Conservation (phyloP, 2,113 vertebrate species). For the Catharus bicknelli region DNA sequence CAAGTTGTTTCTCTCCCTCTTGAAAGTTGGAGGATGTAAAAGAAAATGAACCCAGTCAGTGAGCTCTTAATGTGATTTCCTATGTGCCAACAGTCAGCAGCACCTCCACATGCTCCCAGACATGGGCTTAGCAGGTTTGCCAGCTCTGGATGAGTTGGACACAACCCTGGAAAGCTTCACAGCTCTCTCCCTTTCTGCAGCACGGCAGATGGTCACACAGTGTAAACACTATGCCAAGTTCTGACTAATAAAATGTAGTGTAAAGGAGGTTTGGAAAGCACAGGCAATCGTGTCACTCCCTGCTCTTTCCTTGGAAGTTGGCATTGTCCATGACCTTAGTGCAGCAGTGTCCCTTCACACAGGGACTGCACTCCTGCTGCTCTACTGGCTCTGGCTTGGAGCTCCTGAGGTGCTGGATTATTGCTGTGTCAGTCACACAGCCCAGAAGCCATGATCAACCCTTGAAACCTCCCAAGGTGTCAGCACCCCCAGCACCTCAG, state of each 20-base stretch:
- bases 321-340: no score
- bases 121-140: background rate
- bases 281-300: accelerated
- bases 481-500: accelerated
- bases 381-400: background rate
- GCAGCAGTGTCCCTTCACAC: background rate
- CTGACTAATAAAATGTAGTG: background rate
- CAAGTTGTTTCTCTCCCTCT: background rate
- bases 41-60: background rate
- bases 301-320: background rate
- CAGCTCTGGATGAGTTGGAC: background rate
- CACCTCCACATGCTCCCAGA: background rate
- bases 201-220: background rate
- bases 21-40: background rate
- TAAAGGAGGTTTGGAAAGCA: background rate
- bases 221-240: background rate
- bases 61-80: background rate
- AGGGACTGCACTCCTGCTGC: background rate
- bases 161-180: background rate
- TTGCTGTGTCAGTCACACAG: background rate
- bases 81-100: background rate
- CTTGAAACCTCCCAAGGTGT: background rate
- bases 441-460: accelerated
- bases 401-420: background rate
- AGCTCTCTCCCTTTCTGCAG: background rate